phyloP scores from a whole-genome alignment of 2,797 vertebrate genomes.

The Pyrocephalus nanus region DNA sequence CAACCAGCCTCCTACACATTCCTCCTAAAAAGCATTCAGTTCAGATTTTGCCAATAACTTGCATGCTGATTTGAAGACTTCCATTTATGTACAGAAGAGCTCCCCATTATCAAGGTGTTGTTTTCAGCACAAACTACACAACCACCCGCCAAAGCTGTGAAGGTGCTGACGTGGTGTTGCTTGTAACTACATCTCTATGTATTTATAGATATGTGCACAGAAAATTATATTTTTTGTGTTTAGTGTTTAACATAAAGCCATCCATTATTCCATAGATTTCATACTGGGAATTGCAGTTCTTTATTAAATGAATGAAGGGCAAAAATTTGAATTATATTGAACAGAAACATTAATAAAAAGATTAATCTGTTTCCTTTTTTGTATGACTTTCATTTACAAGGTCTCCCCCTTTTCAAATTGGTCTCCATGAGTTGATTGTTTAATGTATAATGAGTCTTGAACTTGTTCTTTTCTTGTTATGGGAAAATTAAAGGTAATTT shows the following conservation, averaged over 20 bases:
- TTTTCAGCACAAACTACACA: background rate
- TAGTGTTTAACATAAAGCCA: background rate
- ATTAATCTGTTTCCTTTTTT: conserved; percentile 43
- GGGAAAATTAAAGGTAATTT: conserved; percentile 65
- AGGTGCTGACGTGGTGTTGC: background rate
- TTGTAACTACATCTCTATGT: background rate
- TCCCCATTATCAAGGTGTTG: background rate
- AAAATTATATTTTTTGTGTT: background rate
- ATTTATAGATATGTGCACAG: background rate
- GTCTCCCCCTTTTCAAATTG: conserved; percentile 55
- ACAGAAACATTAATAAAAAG: conserved; percentile 12
- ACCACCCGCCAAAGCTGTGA: background rate
- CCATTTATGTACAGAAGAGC: background rate
- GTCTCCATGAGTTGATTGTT: conserved; percentile 57
- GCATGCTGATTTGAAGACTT: background rate
- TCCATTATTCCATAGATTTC: background rate
- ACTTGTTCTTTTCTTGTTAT: conserved; percentile 61
- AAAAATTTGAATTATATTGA: background rate
- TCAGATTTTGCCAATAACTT: background rate
- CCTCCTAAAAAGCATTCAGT: background rate
- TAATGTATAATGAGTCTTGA: conserved; percentile 62
- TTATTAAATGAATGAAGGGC: background rate
- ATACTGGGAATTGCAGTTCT: background rate
- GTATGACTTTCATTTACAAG: conserved; percentile 59
- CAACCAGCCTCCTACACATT: background rate